Percentiles rank a stretch among this genome's conserved stretches.
These are phyloP conservation scores for Phaethon lepturus DNA, from an alignment of 2,113 vertebrate genomes.

Conservation along the genomic window DNA sequence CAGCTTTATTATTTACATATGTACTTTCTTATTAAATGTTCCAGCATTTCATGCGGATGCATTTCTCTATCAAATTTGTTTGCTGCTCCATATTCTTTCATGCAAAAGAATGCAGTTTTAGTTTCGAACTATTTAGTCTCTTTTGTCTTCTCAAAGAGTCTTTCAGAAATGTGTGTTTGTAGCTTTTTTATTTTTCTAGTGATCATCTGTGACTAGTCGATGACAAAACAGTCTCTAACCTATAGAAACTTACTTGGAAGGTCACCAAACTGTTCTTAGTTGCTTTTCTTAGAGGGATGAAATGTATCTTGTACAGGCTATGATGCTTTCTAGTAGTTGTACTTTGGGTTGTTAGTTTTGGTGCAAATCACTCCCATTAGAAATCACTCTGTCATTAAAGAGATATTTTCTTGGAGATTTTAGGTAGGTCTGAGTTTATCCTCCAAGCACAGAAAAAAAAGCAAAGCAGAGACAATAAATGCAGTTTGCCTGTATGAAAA, in stretches of 20 bases:
- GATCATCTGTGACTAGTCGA: background rate
- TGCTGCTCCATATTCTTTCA: background rate
- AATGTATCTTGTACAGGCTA: background rate
- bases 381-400: background rate
- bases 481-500: background rate
- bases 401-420: background rate
- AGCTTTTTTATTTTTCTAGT: conserved; percentile 14
- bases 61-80: background rate
- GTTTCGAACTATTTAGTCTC: background rate
- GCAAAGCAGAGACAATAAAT: background rate
- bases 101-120: background rate
- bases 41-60: background rate
- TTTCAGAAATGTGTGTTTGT: background rate
- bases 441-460: background rate
- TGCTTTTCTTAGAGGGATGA: background rate
- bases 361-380: background rate
- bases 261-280: background rate
- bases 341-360: background rate
- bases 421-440: background rate
- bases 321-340: background rate
- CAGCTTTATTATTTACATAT: conserved; percentile 21
- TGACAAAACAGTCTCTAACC: background rate
- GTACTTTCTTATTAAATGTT: background rate
- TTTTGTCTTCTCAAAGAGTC: background rate
- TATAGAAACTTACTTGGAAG: background rate